Base-by-base conservation (phyloP, 2,113 vertebrate genomes). In the Gallinago jamesoni region DNA sequence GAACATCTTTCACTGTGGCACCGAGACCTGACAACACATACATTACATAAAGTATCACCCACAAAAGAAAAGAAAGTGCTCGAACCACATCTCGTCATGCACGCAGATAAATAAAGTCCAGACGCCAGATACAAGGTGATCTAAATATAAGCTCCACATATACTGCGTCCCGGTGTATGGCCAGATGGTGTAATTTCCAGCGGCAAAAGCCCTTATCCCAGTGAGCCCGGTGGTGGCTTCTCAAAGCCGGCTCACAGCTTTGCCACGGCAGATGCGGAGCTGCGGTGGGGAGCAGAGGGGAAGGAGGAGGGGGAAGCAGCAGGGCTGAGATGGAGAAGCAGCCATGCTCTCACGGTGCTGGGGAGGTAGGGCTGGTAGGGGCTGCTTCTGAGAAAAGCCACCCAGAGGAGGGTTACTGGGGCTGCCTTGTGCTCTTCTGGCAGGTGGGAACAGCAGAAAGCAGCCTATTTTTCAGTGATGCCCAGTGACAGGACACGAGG, bases 171-270 rank as follows among this genome's bases (percentile, higher is more conserved):
- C 67, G 52, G 47, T 55, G 72, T 24, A 47, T 0, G 6, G 94
- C 90, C 95, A 95, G 92, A 95, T 86, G 90, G 92, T 92, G 68
- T 27, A 17, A 86, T 86, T 94, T 94, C 82, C 90, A 93, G 93
- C 33, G 88, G 90, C 87, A 56, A 72, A 73, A 87, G 72, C 53
- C 92, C 60, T 86, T 19, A 60, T 25, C 67, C 37, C 89, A 41
- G 75, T 0, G 1, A 86, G 83, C 43, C 47, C 0, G 0, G 75
- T 85, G 83, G 90, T 90, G 67, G 93, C 84, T 53, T 72, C 0
- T 0, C 72, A 92, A 86, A 93, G 83, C 89, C 11, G 4, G 87
- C 87, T 91, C 84, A 18, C 50, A 55, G 87, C 83, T 70, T 2
- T 30, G 68, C 86, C 35, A 19, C 37, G 27, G 72, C 92, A 88